Conservation (phyloP, 2,888 invertebrate species). For the Gisinianus flammeolus region DNA sequence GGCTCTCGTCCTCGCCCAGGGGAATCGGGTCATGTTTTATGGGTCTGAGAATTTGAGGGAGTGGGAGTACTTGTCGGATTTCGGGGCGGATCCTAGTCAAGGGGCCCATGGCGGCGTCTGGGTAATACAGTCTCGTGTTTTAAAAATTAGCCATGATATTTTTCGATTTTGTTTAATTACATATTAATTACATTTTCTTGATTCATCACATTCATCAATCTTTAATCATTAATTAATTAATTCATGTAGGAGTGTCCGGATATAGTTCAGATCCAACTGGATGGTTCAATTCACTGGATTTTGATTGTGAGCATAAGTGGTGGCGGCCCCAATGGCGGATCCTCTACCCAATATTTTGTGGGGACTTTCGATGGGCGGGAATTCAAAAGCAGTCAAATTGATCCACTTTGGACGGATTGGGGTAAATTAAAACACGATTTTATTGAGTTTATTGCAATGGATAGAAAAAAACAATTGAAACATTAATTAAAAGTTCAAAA, state of each 20-base stretch:
- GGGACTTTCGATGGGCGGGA: slow-evolving; percentile 50
- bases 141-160: too few species aligned
- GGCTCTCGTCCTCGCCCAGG: slow-evolving; percentile 48
- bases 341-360: slow-evolving; percentile 54
- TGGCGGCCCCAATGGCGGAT: slow-evolving; percentile 56
- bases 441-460: too few species aligned
- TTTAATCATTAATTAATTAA: too few species aligned
- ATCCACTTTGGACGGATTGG: slow-evolving; percentile 53
- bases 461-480: too few species aligned
- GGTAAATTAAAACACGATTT: too few species aligned
- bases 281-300: slow-evolving; percentile 48
- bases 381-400: slow-evolving; percentile 37
- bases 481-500: too few species aligned
- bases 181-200: too few species aligned
- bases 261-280: slow-evolving; percentile 36
- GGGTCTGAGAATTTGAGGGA: slow-evolving; percentile 42
- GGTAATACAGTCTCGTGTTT: slow-evolving; percentile 11
- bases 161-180: too few species aligned
- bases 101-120: slow-evolving; percentile 53
- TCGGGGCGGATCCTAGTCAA: slow-evolving; percentile 46
- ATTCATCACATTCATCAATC: too few species aligned
- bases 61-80: slow-evolving; percentile 46
- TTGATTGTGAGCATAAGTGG: slow-evolving; percentile 52
- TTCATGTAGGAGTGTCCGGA: slow-evolving; percentile 51
- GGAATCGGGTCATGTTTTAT: slow-evolving; percentile 47